Evolutionary conservation across 2,888 invertebrate genomes (phyloP), one percentile per base, ranked within the genome.

Genomic region (Cephus spinipes): DNA sequence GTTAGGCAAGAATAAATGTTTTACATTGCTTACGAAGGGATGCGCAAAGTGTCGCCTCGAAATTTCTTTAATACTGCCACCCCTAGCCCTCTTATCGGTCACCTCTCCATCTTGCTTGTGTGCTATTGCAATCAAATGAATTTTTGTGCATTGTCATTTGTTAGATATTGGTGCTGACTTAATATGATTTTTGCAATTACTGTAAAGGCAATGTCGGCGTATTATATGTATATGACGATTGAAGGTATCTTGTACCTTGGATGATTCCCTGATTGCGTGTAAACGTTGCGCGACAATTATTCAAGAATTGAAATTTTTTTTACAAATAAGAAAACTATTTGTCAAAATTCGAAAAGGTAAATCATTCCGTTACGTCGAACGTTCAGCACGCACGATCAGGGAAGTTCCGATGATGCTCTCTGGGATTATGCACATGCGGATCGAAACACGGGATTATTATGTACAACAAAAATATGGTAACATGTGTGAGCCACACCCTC

Each of bases 401-500:
- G 71, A 71, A 32, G 9, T 71, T 33, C 32, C 71, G 11, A 23
- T 75, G 75, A 78, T 68, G 74, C 73, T 32, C 31, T 71, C 30
- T 55, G 35, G 79, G 74, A 81, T 79, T 83, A 80, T 82, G 80
- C 81, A 77, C 83, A 84, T 85, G 85, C 83, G 81, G 79, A 76
- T 74, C 79, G 79, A 32, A 79, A 76, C 71, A 81, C 76, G 76
- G 79, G 76, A 73, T 81, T 81, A 82, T 82, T 84, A 84, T 85
- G 77, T 85, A 85, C 85, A 85, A 81, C 35, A 79, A 55, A 77
- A 75, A 81, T 71, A 77, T 73, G 71, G 79, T 77, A 74, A 75
- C 76, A 81, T 68, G 68, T 79, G 83, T 83, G 86, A 86, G 86
- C 86, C 87, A 86, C 86, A 86, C 83, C 84, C 84, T 83, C 81